Conservation (phyloP, 53 echinoderm and acorn worm genomes). For the Stichopus horrens region DNA sequence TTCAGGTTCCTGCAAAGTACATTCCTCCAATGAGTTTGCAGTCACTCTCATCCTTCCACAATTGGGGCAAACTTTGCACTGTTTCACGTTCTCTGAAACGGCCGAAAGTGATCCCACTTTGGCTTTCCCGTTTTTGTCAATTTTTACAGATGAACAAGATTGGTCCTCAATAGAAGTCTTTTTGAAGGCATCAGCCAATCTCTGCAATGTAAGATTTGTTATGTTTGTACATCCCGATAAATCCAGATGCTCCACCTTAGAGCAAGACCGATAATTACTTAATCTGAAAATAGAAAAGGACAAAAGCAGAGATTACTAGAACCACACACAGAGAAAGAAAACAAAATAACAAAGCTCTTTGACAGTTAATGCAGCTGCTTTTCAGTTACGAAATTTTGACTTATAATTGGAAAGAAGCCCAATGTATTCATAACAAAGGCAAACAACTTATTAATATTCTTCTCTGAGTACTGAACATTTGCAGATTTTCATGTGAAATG, state of each 20-base stretch:
- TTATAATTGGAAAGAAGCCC: no score
- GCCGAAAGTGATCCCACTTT: background rate
- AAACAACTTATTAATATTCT: no score
- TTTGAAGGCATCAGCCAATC: constrained; percentile 45
- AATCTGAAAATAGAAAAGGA: constrained; percentile 50
- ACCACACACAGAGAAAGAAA: no score
- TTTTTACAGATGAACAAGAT: background rate
- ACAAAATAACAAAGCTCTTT: no score
- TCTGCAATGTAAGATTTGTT: constrained; percentile 66
- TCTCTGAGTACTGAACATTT: no score
- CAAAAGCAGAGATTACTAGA: background rate
- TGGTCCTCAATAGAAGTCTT: background rate
- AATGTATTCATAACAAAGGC: no score
- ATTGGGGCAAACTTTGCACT: constrained; percentile 28
- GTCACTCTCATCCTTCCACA: constrained; percentile 41
- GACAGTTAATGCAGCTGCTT: no score
- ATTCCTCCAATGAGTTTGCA: background rate
- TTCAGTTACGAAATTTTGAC: no score
- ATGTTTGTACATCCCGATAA: constrained; percentile 85
- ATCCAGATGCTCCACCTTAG: constrained; percentile 72
- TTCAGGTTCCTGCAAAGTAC: background rate
- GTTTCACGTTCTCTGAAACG: constrained; percentile 17
- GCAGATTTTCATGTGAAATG: no score
- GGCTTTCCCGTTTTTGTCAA: constrained; percentile 32
- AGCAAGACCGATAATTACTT: constrained; percentile 62